Evolutionary conservation across 2,797 vertebrate species (phyloP), one percentile per base, ranked within the genome.

Genomic region (Semaprochilodus insignis): DNA sequence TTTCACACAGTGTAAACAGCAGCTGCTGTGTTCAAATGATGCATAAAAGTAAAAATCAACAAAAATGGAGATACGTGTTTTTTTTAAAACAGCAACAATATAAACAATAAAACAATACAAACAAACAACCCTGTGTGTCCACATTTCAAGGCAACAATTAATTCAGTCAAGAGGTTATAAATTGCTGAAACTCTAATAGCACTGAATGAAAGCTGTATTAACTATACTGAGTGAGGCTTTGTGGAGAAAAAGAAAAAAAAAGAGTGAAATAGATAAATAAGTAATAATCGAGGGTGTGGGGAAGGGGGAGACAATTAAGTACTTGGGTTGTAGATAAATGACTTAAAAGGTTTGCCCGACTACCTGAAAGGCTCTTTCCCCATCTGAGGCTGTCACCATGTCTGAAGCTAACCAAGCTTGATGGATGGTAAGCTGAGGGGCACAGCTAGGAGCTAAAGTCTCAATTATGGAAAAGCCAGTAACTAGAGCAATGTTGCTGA

Each of bases 361-460:
- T 96, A 97, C 96, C 96, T 97, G 95, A 94, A 96, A 97, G 97
- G 95, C 93, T 90, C 95, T 95, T 97, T 96, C 93, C 94, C 95
- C 94, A 91, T 96, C 95, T 96, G 94, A 78, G 96, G 95, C 96
- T 97, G 97, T 97, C 97, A 97, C 93, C 82, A 89, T 91, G 94
- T 95, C 95, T 96, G 95, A 93, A 95, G 96, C 96, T 97, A 69
- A 96, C 95, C 95, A 95, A 92, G 91, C 90, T 94, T 99, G 97
- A 99, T 99, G 97, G 98, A 99, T 98, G 97, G 95, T 96, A 95
- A 96, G 97, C 97, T 97, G 96, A 96, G 96, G 96, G 97, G 97
- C 96, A 96, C 96, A 96, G 97, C 97, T 96, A 97, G 96, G 92
- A 98, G 97, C 97, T 95, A 96, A 96, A 96, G 96, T 96, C 97